phyloP scores from a whole-genome alignment of 2,113 vertebrate species.

The Dipodomys spectabilis region DNA sequence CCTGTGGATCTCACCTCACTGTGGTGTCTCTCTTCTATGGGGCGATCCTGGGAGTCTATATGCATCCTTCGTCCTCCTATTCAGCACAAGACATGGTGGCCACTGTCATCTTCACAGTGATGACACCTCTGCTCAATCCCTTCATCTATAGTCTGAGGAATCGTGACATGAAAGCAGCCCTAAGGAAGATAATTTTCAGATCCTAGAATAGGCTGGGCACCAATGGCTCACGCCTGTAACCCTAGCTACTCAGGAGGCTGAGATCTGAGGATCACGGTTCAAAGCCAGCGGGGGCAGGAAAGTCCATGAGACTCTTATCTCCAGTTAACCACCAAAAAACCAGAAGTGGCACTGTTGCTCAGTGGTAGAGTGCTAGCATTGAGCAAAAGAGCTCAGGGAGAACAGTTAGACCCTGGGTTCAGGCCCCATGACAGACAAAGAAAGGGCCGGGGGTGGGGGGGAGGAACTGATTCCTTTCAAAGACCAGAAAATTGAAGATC shows the following conservation, averaged over 20 bases:
- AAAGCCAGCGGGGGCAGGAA: no score
- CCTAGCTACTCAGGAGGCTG: no score
- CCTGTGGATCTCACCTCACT: slow-evolving; percentile 63
- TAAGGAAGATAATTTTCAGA: slow-evolving; percentile 48
- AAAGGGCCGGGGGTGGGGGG: neutral
- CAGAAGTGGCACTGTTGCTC: no score
- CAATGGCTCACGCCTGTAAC: no score
- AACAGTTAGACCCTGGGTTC: no score
- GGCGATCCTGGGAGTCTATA: slow-evolving; percentile 61
- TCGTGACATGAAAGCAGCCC: slow-evolving; percentile 53
- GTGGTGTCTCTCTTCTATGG: slow-evolving; percentile 73
- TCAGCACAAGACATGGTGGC: slow-evolving; percentile 5
- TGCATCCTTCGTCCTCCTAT: slow-evolving; percentile 58
- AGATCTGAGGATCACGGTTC: no score
- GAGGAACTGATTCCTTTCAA: neutral
- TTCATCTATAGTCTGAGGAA: slow-evolving; percentile 73
- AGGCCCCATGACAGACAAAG: neutral
- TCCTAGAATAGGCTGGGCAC: neutral
- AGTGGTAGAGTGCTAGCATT: no score
- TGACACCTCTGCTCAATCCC: slow-evolving; percentile 65
- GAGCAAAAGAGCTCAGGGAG: no score
- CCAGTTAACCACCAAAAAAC: no score
- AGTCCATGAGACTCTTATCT: no score
- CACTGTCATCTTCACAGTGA: slow-evolving; percentile 65
- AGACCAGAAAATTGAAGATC: neutral